Evolutionary conservation across 2,888 invertebrate genomes (phyloP).

Genomic region (Chrysopilus asiliformis): DNA sequence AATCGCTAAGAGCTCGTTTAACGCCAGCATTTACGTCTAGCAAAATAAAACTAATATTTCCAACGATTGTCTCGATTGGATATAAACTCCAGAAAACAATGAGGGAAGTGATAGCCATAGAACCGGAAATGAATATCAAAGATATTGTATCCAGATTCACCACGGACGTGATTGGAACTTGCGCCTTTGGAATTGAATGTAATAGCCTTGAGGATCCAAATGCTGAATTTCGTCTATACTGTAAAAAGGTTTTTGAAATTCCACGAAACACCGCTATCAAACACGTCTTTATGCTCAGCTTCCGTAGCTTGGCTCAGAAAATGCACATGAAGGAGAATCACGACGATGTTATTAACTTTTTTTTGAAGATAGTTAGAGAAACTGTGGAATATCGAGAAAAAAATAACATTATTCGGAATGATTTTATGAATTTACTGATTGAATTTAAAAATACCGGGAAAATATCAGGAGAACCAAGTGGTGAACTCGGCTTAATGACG

Average conservation of each 20-base stretch:
- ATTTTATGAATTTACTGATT: conserved; percentile 41
- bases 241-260: conserved; percentile 11
- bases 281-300: neutral
- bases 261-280: conserved; percentile 1
- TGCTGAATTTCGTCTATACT: conserved; percentile 21
- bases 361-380: conserved; percentile 25
- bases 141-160: conserved; percentile 30
- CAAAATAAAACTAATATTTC: conserved; percentile 33
- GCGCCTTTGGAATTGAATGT: conserved; percentile 32
- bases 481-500: no score
- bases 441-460: conserved; percentile 28
- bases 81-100: conserved; percentile 12
- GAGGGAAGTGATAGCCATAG: conserved; percentile 12
- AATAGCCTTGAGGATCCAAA: conserved; percentile 25
- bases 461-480: no score
- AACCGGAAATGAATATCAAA: conserved; percentile 25
- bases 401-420: conserved; percentile 31
- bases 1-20: conserved; percentile 27
- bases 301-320: neutral
- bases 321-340: conserved; percentile 17
- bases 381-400: conserved; percentile 32
- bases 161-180: conserved; percentile 34
- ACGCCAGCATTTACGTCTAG: conserved; percentile 35
- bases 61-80: conserved; percentile 21
- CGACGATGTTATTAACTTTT: conserved; percentile 24